These are phyloP conservation scores for Pseudochaenichthys georgianus DNA, from an alignment of 2,797 vertebrate species.

Conservation along the genomic window DNA sequence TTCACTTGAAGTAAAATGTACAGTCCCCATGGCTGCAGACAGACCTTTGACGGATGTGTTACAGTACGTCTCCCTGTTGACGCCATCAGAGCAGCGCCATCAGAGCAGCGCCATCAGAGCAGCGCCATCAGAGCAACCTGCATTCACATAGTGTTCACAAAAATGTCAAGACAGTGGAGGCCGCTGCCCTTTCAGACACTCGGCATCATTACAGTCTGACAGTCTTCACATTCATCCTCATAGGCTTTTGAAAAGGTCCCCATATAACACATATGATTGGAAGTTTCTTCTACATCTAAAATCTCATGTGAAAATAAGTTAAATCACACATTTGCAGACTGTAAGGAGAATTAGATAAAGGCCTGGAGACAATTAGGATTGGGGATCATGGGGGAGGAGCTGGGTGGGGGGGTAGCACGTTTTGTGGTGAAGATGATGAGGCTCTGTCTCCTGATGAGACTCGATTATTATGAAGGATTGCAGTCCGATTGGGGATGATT, in stretches of 20 bases:
- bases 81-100: too few species aligned
- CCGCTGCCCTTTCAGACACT: constrained; percentile 45
- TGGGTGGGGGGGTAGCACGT: constrained; percentile 13
- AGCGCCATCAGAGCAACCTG: constrained; percentile 18
- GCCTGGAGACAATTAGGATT: constrained; percentile 71
- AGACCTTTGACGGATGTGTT: constrained; percentile 28
- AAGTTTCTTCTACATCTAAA: constrained; percentile 27
- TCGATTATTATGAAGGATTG: constrained; percentile 70
- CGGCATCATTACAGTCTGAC: constrained; percentile 48
- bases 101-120: constrained; percentile 28
- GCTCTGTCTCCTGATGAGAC: constrained; percentile 68
- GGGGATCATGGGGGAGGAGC: constrained; percentile 12
- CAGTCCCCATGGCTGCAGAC: constrained; percentile 5
- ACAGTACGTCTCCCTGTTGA: constrained; percentile 25
- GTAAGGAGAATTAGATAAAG: constrained; percentile 49
- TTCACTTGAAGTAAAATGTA: constrained; percentile 14
- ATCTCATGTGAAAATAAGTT: constrained; percentile 27
- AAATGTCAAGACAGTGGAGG: constrained; percentile 52
- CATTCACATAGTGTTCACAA: constrained; percentile 48
- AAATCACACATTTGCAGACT: constrained; percentile 40
- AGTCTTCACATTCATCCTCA: constrained; percentile 49
- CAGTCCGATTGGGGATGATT: constrained; percentile 49
- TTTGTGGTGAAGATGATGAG: constrained; percentile 62
- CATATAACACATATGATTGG: constrained; percentile 24
- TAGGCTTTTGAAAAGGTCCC: constrained; percentile 17